Conservation (phyloP, 2,888 invertebrate species). For the Orthosia gracilis region DNA sequence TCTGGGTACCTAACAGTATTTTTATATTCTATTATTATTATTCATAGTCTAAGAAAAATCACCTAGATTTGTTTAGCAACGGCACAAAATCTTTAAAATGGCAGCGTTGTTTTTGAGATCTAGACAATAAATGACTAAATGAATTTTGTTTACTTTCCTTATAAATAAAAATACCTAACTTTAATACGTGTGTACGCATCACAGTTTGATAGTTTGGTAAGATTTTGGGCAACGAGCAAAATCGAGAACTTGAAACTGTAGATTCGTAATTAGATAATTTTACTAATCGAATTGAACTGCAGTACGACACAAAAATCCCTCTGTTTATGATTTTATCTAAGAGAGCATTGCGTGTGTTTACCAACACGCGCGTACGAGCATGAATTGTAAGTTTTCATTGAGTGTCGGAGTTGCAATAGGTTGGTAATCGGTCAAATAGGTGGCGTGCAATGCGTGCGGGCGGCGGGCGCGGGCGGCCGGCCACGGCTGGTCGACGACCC, state of each 20-base stretch:
- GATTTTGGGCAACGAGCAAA: slow-evolving; percentile 6
- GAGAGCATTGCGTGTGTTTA: slow-evolving; percentile 61
- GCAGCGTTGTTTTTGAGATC: neutral
- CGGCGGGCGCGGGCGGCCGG: slow-evolving; percentile 68
- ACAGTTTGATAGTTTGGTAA: neutral
- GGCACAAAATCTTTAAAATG: slow-evolving; percentile 4
- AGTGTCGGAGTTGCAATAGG: slow-evolving; percentile 77
- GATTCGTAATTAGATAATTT: neutral
- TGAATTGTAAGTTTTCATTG: slow-evolving; percentile 82
- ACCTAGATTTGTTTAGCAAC: slow-evolving; percentile 12
- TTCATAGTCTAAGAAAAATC: slow-evolving; percentile 28
- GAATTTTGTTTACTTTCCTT: neutral
- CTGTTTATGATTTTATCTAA: slow-evolving; percentile 39
- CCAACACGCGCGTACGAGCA: slow-evolving; percentile 70
- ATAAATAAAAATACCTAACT: neutral
- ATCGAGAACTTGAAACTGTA: neutral
- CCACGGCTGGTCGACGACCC: slow-evolving; percentile 87
- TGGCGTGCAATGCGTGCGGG: slow-evolving; percentile 75
- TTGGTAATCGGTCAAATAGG: slow-evolving; percentile 81
- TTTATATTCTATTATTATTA: slow-evolving; percentile 53
- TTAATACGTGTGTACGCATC: neutral
- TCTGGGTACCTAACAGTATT: slow-evolving; percentile 63
- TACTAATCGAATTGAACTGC: neutral
- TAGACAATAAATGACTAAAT: neutral
- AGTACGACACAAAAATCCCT: slow-evolving; percentile 6